Percentiles rank a stretch among this genome's conserved stretches.
These are phyloP conservation scores for Crocodylus rhombifer DNA, from an alignment of 2,797 vertebrate species.

Conservation along the genomic window DNA sequence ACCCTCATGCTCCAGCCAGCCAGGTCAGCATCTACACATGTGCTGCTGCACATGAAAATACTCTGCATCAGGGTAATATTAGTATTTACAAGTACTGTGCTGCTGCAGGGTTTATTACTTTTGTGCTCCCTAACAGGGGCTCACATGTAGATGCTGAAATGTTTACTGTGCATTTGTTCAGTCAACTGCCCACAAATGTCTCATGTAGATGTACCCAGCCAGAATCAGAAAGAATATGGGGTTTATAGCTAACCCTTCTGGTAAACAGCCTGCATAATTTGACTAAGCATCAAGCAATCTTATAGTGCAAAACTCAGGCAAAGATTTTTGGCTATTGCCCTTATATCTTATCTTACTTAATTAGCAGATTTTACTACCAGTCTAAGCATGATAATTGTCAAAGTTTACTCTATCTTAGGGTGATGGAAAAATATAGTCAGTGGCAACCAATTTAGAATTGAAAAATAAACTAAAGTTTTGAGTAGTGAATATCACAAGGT, in stretches of 20 bases:
- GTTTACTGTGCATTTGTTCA: not conserved
- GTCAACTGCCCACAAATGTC: too few species aligned
- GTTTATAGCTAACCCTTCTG: not conserved
- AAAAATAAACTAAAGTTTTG: not conserved
- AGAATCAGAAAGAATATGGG: not conserved
- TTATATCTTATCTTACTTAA: not conserved
- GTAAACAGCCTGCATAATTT: not conserved
- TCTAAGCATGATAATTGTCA: not conserved
- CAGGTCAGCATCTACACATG: too few species aligned
- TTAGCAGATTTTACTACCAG: not conserved
- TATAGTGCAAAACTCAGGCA: not conserved
- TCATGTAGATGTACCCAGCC: not conserved
- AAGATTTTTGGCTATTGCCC: too few species aligned
- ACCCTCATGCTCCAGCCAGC: too few species aligned
- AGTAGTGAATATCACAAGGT: not conserved
- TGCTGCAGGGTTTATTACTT: too few species aligned
- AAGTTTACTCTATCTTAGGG: not conserved
- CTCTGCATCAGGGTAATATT: too few species aligned
- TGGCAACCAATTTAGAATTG: not conserved
- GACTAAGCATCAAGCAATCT: not conserved
- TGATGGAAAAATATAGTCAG: not conserved
- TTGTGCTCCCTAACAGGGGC: too few species aligned
- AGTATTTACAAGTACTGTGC: too few species aligned
- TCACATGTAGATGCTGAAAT: not conserved
- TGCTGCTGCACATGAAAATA: too few species aligned